These are phyloP conservation scores for Gymnopithys bicolor DNA, from an alignment of 2,797 vertebrate species.

Conservation along the genomic window DNA sequence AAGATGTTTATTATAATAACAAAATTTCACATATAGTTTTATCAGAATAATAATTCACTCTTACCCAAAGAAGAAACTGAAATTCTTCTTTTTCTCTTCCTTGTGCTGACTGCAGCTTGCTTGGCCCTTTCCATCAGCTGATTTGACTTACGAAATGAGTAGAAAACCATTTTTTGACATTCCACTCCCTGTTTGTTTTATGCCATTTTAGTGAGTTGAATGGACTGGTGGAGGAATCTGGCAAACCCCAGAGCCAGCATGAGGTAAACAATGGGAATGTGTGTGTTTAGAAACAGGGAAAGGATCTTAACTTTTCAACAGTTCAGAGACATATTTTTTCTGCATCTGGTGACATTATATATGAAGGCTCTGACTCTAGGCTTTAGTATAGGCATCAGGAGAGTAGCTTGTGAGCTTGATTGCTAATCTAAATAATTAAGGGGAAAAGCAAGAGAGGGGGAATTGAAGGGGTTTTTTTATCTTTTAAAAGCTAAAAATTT, in stretches of 20 bases:
- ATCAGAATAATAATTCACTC: neutral
- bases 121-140: neutral
- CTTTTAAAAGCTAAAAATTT: neutral
- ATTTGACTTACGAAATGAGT: neutral
- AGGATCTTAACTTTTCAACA: neutral
- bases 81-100: neutral
- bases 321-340: neutral
- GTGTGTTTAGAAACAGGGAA: neutral
- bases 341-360: neutral
- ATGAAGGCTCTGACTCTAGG: neutral
- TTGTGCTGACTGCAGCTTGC: neutral
- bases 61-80: neutral
- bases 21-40: neutral
- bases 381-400: neutral
- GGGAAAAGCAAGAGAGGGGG: rapidly evolving
- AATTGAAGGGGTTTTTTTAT: neutral
- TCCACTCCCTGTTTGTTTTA: rapidly evolving
- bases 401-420: neutral
- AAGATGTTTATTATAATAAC: neutral
- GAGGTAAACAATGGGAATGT: neutral
- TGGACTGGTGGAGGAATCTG: neutral
- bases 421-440: neutral
- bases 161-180: rapidly evolving
- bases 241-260: neutral
- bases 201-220: neutral